phyloP scores from a whole-genome alignment of 1,140 invertebrate genomes.

The Oscheius sp. region DNA sequence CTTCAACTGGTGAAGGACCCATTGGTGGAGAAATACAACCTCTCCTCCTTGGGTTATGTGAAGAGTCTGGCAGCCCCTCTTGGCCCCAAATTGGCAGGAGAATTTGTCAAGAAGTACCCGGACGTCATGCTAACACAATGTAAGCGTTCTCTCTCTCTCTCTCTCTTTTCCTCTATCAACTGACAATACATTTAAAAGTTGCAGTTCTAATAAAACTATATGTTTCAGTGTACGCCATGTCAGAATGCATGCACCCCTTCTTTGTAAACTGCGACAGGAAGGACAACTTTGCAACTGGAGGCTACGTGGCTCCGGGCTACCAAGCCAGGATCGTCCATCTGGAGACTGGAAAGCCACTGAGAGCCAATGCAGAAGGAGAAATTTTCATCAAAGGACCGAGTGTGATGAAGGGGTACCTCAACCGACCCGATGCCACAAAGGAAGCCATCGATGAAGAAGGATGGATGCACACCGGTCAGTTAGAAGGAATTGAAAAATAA shows the following conservation, averaged over 20 bases:
- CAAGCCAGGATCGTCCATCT: conserved; percentile 65
- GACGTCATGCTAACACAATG: conserved; percentile 15
- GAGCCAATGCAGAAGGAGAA: conserved; percentile 54
- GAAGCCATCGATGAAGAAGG: conserved; percentile 69
- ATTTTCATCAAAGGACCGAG: conserved; percentile 59
- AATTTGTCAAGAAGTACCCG: conserved; percentile 23
- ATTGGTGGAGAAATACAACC: conserved; percentile 67
- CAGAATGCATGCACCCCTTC: conserved; percentile 62
- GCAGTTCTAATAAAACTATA: background rate
- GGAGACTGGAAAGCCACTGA: conserved; percentile 46
- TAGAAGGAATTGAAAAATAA: too few species aligned
- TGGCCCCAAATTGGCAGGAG: conserved; percentile 59
- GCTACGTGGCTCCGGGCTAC: conserved; percentile 70
- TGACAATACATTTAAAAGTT: too few species aligned
- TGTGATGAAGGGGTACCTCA: conserved; percentile 70
- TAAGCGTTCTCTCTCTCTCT: background rate
- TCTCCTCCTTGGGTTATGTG: conserved; percentile 66
- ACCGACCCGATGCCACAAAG: conserved; percentile 72
- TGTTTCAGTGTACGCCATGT: conserved; percentile 62
- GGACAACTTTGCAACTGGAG: conserved; percentile 68
- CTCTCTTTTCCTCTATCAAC: too few species aligned
- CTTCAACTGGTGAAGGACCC: conserved; percentile 71
- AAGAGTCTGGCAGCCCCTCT: conserved; percentile 73
- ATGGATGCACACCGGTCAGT: conserved; percentile 73
- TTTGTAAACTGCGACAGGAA: conserved; percentile 29